Evolutionary conservation across 2,888 invertebrate species (phyloP), one percentile per base, ranked within the genome.

Genomic region (Lapara coniferarum): DNA sequence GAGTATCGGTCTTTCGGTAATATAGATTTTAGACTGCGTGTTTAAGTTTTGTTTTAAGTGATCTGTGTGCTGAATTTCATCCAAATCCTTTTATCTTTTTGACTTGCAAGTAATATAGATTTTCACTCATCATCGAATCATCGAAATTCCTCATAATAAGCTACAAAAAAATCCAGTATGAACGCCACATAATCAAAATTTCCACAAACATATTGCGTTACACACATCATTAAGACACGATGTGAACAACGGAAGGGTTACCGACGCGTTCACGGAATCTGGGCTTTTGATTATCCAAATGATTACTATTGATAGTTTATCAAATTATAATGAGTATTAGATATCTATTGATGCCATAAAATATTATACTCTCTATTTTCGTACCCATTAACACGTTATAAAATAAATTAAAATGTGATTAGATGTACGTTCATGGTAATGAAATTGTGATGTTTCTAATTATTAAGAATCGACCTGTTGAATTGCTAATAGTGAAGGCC

Each of bases 181-280:
- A 68, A 58, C 30, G 16, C 10, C 12, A 7, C 51, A 37, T 68
- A 74, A 73, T 69, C 70, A 69, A 69, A 63, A 56, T 71, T 69
- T 69, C 71, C 66, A 71, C 75, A 81, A 78, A 74, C 72, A 73
- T 82, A 81, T 82, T 70, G 71, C 68, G 71, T 82, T 82, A 72
- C 80, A 76, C 75, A 75, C 78, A 70, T 82, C 81, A 81, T 81
- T 82, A 81, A 71, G 72, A 74, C 25, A 25, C 25, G 69, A 71
- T 70, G 71, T 67, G 71, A 66, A 69, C 66, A 57, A 37, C 53
- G 56, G 66, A 74, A 77, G 77, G 76, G 77, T 77, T 78, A 76
- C 76, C 73, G 59, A 68, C 46, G 25, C 8, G 30, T 51, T 67
- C 68, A 66, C 49, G 49, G 8, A 49, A 10, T 59, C 53, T 53